Conservation (phyloP, 2,888 invertebrate genomes). For the Iphiclides podalirius region DNA sequence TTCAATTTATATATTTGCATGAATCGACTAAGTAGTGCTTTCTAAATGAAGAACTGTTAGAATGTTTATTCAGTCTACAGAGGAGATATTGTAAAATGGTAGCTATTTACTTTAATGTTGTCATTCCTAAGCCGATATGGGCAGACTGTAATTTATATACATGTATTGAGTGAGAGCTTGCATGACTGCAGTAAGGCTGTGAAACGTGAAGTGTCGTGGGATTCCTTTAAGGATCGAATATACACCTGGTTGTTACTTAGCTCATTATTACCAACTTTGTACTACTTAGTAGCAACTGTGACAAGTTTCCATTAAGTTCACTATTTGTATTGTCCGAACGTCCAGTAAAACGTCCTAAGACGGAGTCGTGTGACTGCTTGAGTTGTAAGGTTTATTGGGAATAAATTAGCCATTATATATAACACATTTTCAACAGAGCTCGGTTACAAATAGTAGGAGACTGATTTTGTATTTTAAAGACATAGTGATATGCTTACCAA, state of each 20-base stretch:
- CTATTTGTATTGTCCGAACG: slow-evolving; percentile 51
- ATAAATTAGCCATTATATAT: slow-evolving; percentile 41
- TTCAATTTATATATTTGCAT: slow-evolving; percentile 1
- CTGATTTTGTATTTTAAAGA: slow-evolving; percentile 72
- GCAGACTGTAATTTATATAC: slow-evolving; percentile 53
- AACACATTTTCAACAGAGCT: slow-evolving; percentile 48
- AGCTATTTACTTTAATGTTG: slow-evolving; percentile 46
- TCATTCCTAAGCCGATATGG: slow-evolving; percentile 67
- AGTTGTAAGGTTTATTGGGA: slow-evolving; percentile 39
- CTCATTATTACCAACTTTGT: slow-evolving; percentile 21
- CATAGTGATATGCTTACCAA: slow-evolving; percentile 69
- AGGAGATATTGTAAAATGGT: no score
- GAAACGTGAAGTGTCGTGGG: slow-evolving; percentile 63
- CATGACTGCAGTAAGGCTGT: slow-evolving; percentile 76
- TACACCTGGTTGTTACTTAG: not conserved
- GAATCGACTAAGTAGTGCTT: slow-evolving; percentile 2
- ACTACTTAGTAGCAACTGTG: slow-evolving; percentile 26
- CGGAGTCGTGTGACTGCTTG: slow-evolving; percentile 49
- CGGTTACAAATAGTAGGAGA: slow-evolving; percentile 76
- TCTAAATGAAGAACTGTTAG: slow-evolving; percentile 14
- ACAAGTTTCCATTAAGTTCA: not conserved
- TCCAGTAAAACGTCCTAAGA: slow-evolving; percentile 64
- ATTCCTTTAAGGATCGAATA: slow-evolving; percentile 12
- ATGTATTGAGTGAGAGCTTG: slow-evolving; percentile 59
- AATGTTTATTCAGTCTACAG: no score